These are phyloP conservation scores for Isotomurus palustris DNA, from an alignment of 2,888 invertebrate species.

Conservation along the genomic window DNA sequence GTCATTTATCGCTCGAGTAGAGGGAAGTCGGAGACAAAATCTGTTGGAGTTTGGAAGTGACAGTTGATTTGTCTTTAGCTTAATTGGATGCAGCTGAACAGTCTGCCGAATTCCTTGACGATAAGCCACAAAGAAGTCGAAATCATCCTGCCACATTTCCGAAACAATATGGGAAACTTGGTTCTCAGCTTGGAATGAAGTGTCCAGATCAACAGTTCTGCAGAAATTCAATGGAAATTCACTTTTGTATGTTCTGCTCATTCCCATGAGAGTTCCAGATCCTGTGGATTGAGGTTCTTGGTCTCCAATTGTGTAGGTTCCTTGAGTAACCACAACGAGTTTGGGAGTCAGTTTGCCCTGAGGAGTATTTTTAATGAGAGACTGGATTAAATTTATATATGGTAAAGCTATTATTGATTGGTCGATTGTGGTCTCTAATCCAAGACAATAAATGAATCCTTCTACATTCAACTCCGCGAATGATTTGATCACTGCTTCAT, in stretches of 20 bases:
- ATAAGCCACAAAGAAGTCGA: slow-evolving; percentile 24
- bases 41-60: slow-evolving; percentile 15
- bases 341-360: too few relatives aligned
- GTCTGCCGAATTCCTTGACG: slow-evolving; percentile 14
- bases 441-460: too few relatives aligned
- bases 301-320: slow-evolving; percentile 18
- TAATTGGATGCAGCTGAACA: slow-evolving; percentile 8
- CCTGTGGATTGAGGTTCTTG: slow-evolving; percentile 10
- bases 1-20: slow-evolving; percentile 4
- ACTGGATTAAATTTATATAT: too few relatives aligned
- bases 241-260: slow-evolving; percentile 20
- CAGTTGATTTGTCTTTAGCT: slow-evolving; percentile 8
- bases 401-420: too few relatives aligned
- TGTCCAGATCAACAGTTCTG: slow-evolving; percentile 17
- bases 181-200: slow-evolving; percentile 10
- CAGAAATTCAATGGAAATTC: slow-evolving; percentile 20
- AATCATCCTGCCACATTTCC: slow-evolving; percentile 31
- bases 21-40: slow-evolving; percentile 14
- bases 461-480: too few relatives aligned
- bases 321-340: slow-evolving; percentile 19
- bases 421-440: too few relatives aligned
- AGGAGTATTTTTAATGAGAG: too few relatives aligned
- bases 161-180: too few relatives aligned
- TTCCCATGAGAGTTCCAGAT: slow-evolving; percentile 15
- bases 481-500: too few relatives aligned